Conservation (phyloP, 2,888 invertebrate species). For the Cepaea hortensis region DNA sequence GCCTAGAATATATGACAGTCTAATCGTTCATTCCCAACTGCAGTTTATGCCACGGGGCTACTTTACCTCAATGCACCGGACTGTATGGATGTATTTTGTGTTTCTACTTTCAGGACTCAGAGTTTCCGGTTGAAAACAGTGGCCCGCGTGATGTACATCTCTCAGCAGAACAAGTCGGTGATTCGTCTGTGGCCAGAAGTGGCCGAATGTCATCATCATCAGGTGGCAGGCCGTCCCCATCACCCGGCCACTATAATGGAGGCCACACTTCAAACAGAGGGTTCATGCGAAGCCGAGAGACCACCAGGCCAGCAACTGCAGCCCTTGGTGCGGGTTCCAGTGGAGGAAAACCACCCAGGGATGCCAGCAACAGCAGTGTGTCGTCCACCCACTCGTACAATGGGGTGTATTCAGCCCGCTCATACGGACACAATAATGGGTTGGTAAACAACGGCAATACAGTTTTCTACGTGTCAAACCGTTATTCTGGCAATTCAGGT, state of each 20-base stretch:
- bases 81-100: no score
- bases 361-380: constrained; percentile 69
- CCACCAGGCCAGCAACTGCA: constrained; percentile 38
- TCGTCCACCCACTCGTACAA: constrained; percentile 63
- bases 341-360: constrained; percentile 57
- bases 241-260: constrained; percentile 43
- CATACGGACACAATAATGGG: constrained; percentile 32
- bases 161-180: constrained; percentile 13
- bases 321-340: constrained; percentile 27
- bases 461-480: constrained; percentile 8
- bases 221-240: constrained; percentile 23
- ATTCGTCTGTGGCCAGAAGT: background rate
- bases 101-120: constrained; percentile 55
- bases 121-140: constrained; percentile 49
- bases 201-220: constrained; percentile 25
- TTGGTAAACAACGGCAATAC: background rate
- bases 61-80: no score
- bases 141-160: constrained; percentile 10
- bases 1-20: no score
- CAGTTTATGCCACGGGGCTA: no score
- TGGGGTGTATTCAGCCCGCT: constrained; percentile 68
- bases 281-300: constrained; percentile 51
- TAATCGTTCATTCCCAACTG: no score
- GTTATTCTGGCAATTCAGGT: background rate
- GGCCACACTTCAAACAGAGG: constrained; percentile 46